Evolutionary conservation across 2,113 vertebrate genomes (phyloP).

Genomic region (Naja naja): DNA sequence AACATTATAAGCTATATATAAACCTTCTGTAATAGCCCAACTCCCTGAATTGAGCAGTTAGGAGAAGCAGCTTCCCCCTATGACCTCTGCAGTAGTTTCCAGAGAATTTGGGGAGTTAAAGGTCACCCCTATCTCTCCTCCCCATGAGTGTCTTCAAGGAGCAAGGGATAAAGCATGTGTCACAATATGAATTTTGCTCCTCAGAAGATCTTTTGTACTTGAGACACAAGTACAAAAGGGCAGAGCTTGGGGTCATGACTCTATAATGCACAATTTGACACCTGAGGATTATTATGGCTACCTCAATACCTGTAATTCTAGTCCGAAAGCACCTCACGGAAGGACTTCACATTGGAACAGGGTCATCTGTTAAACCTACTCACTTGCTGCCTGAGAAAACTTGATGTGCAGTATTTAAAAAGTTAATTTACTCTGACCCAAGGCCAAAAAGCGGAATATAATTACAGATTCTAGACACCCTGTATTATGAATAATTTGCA

Average conservation of each 20-base stretch:
- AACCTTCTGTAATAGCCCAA: neutral
- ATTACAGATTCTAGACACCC: neutral
- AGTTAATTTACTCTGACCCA: neutral
- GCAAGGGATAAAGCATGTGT: neutral
- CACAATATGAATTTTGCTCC: neutral
- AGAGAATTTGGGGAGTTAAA: neutral
- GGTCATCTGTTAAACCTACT: neutral
- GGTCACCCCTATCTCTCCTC: neutral
- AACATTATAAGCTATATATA: neutral
- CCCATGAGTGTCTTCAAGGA: neutral
- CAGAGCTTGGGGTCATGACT: neutral
- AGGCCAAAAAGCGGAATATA: neutral
- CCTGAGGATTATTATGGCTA: neutral
- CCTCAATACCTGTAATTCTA: neutral
- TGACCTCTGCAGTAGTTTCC: neutral
- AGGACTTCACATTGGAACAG: neutral
- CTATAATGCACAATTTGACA: neutral
- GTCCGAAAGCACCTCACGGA: neutral
- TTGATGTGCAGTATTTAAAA: neutral
- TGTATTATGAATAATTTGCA: neutral
- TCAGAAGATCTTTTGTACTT: neutral
- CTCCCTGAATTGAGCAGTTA: neutral
- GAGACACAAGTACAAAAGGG: neutral
- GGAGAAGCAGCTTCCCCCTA: neutral
- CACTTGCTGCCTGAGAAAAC: neutral